Base-by-base conservation (phyloP, 2,113 vertebrate species). In the Crocuta crocuta region DNA sequence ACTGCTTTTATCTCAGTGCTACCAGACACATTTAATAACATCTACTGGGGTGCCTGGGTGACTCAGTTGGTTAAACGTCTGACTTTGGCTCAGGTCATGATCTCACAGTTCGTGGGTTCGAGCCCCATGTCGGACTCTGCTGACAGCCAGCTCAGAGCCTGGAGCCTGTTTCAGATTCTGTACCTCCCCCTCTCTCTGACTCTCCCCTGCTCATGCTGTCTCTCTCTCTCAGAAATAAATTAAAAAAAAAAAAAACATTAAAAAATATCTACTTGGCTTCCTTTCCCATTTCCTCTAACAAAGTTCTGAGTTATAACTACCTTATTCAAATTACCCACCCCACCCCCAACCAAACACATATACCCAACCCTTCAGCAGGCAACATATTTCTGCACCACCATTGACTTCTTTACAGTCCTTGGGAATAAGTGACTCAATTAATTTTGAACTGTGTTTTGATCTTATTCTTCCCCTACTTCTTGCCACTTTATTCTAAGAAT, bases 361-460 rank as follows among this genome's bases (percentile, higher is more conserved):
- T 5, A 89, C 31, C 21, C 33, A 88, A 12, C 13, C 4, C 39
- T 84, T 48, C 10, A 68, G 45, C 28, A 31, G 39, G 33, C 63
- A 10, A 76, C n/a, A 33, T 90, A 65, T 74, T 93, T 93, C 82
- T 83, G 28, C 4, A 66, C 53, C 39, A 94, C n/a, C n/a, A 33
- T 10, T 0, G 15, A 83, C 45, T 50, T 58, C 16, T 70, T 96
- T 95, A 65, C 7, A 61, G 21, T 81, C 53, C 53, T 39, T 45
- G 50, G 65, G 63, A 48, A 84, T 12, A 70, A 93, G 19, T 70
- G 63, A 31, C 43, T 91, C 55, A 91, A 31, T 82, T 89, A 35
- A 15, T 71, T 97, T 81, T 35, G 39, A 92, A 82, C 58, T 79
- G 43, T 81, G 31, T 78, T 96, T 76, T 68, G 48, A 93, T 93